phyloP scores from a whole-genome alignment of 1,140 invertebrate genomes.

The Eupeodes corollae region DNA sequence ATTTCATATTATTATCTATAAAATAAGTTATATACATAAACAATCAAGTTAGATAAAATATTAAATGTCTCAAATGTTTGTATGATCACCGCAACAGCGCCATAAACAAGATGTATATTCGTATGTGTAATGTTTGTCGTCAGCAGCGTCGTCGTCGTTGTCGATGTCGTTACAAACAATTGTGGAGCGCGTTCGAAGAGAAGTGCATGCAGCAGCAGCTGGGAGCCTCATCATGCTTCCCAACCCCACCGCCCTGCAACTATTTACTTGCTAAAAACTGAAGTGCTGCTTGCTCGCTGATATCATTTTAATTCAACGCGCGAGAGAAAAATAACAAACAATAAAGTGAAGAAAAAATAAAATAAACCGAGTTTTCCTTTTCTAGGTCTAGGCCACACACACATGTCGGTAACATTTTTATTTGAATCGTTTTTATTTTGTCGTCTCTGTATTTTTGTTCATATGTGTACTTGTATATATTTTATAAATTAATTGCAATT shows the following conservation, averaged over 20 bases:
- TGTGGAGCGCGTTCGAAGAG: neutral
- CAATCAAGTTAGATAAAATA: no score
- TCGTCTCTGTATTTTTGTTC: no score
- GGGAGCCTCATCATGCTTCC: no score
- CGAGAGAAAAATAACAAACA: slow-evolving; percentile 7
- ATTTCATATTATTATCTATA: no score
- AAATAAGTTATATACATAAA: no score
- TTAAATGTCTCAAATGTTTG: no score
- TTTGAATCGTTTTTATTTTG: no score
- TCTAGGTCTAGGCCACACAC: slow-evolving; percentile 38
- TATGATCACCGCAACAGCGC: neutral
- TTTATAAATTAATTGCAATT: no score
- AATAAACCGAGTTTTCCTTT: slow-evolving; percentile 37
- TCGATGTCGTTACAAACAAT: neutral
- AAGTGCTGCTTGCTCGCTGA: neutral
- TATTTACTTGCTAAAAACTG: no score
- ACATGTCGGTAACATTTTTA: slow-evolving; percentile 9
- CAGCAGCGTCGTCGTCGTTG: neutral
- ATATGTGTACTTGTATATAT: no score
- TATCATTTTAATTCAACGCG: slow-evolving; percentile 7
- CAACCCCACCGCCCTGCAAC: no score
- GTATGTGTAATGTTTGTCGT: neutral
- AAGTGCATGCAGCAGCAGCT: no score
- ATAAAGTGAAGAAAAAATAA: slow-evolving; percentile 22
- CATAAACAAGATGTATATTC: slow-evolving; percentile 9